Base-by-base conservation (phyloP, 2,888 invertebrate genomes). In the Halictus quadricinctus region DNA sequence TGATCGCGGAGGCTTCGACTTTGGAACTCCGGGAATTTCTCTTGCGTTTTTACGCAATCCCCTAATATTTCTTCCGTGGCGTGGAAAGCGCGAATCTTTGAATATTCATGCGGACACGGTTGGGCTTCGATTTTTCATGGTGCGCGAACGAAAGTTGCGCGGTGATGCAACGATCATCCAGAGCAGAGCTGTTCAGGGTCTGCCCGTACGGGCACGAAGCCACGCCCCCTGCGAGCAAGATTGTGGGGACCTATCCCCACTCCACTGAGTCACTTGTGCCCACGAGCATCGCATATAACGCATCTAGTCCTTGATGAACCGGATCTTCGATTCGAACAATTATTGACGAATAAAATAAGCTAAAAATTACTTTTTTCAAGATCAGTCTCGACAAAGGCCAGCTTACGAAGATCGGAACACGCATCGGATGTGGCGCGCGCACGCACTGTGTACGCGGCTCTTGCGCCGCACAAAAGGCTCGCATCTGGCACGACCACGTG, bases 401-500 rank as follows among this genome's bases (percentile, higher is more conserved):
- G 50, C 6, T 50, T 21, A 50, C 50, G 18, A 21, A 50, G 50
- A 21, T 50, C 50, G 78, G 36, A 50, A 48, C 79, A 21, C 48
- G 25, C 72, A 75, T 84, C 76, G 84, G 86, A 90, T 85, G 84
- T 85, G 85, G 76, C 85, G 81, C 85, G 88, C 75, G 84, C 87
- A 79, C 80, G 87, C 84, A 80, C 48, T 69, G 75, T 64, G 76
- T 64, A 46, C 86, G 83, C 87, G 85, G 85, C 81, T 88, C 84
- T 77, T 73, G 85, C 77, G 64, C 36, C 82, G 84, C 88, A 91
- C 91, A 91, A 91, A 83, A 92, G 91, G 89, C 90, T 90, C 83
- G 89, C 93, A 92, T 92, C 92, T 93, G 92, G 87, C 81, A 79
- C 86, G 88, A 91, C 92, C 91, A 92, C 92, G 91, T 92, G 93